A percentile compares a stretch with the other conserved stretches of the same genome.
Evolutionary conservation across 1,140 invertebrate species (phyloP).

Genomic region (Leptinotarsa lineolata): DNA sequence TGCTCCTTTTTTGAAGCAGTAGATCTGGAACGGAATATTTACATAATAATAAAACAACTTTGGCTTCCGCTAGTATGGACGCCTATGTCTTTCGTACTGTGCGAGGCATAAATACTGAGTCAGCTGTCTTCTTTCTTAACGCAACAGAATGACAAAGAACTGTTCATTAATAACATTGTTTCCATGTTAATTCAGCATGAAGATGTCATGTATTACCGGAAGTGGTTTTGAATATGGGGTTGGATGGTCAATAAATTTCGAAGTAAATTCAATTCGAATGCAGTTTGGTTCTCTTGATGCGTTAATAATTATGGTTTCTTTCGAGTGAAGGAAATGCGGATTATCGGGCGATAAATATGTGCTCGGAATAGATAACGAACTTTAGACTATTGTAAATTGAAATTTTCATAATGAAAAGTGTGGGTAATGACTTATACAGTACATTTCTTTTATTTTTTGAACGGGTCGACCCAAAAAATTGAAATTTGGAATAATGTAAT

Average conservation of each 20-base stretch:
- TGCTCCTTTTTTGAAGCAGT: not conserved
- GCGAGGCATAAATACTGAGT: not conserved
- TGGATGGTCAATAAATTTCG: not conserved
- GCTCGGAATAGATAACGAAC: too few relatives aligned
- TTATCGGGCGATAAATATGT: not conserved
- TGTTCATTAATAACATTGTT: slow-evolving; percentile 22
- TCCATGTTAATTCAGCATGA: slow-evolving; percentile 15
- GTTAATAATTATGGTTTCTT: slow-evolving; percentile 2
- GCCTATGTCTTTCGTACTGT: not conserved
- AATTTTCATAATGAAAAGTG: too few relatives aligned
- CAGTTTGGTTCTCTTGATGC: not conserved
- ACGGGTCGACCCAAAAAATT: too few relatives aligned
- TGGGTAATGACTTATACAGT: too few relatives aligned
- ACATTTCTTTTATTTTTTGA: too few relatives aligned
- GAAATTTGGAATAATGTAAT: too few relatives aligned
- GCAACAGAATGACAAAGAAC: slow-evolving; percentile 14
- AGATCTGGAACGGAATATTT: not conserved
- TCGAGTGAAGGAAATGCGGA: not conserved
- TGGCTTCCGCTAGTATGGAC: not conserved
- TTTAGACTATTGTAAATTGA: too few relatives aligned
- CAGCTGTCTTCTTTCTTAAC: slow-evolving; percentile 14
- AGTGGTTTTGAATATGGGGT: slow-evolving; percentile 11
- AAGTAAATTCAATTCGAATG: not conserved
- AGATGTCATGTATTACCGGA: slow-evolving; percentile 10
- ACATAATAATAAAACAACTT: too few relatives aligned